phyloP scores from a whole-genome alignment of 2,113 vertebrate species.

The Elgaria multicarinata region DNA sequence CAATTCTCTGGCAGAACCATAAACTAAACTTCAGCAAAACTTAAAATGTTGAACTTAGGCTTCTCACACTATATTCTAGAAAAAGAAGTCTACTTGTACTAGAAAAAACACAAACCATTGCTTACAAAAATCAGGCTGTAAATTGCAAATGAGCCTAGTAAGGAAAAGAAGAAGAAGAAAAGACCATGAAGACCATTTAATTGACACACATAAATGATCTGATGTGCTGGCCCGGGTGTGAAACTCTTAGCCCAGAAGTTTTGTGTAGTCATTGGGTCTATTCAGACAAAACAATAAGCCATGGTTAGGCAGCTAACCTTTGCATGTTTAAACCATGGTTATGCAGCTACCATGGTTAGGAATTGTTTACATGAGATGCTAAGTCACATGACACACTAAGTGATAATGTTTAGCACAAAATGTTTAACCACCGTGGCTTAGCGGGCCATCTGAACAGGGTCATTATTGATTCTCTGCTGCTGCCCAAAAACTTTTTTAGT shows the following conservation, averaged over 20 bases:
- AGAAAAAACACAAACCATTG: not conserved
- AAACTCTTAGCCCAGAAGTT: not conserved
- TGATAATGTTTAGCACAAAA: too few relatives aligned
- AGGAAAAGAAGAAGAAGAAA: not conserved
- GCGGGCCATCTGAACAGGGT: too few relatives aligned
- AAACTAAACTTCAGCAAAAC: not conserved
- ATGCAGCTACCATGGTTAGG: too few relatives aligned
- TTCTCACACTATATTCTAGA: constrained; percentile 24
- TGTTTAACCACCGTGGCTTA: too few relatives aligned
- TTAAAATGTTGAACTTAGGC: not conserved
- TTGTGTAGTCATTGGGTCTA: too few relatives aligned
- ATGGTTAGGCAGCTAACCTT: too few relatives aligned
- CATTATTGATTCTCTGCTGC: not conserved
- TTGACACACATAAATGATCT: not conserved
- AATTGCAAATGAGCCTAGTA: not conserved
- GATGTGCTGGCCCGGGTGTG: not conserved
- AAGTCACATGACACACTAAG: too few relatives aligned
- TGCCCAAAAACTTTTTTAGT: not conserved
- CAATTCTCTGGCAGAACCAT: constrained; percentile 50
- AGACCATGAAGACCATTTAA: not conserved
- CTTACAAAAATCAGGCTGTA: not conserved
- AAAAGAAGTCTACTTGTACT: not conserved
- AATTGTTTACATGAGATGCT: too few relatives aligned
- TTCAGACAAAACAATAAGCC: too few relatives aligned
- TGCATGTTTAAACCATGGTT: too few relatives aligned